phyloP scores from a whole-genome alignment of 2,797 vertebrate genomes.

The Syngnathus rostellatus region DNA sequence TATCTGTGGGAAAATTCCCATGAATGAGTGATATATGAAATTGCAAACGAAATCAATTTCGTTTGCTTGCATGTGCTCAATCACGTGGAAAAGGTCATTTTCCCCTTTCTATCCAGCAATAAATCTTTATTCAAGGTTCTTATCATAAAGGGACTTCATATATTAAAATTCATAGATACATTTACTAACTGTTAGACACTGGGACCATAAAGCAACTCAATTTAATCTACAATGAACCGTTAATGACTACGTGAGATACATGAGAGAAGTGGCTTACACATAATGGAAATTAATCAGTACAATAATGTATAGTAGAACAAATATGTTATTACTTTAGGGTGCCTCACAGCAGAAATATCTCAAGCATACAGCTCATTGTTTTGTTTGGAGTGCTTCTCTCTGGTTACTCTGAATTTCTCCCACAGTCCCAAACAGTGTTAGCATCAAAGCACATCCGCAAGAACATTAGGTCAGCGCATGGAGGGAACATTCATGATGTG shows the following conservation, averaged over 20 bases:
- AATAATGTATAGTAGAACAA: neutral
- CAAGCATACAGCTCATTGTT: too few relatives aligned
- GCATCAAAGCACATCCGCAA: too few relatives aligned
- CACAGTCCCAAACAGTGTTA: too few relatives aligned
- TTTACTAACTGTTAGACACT: conserved; percentile 57
- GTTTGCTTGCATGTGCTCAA: conserved; percentile 5
- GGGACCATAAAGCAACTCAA: conserved; percentile 55
- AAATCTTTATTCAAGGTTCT: conserved; percentile 62
- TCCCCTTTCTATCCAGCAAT: conserved; percentile 26
- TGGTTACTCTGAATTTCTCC: too few relatives aligned
- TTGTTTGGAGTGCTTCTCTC: too few relatives aligned
- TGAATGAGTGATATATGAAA: conserved; percentile 1
- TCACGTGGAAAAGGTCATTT: conserved; percentile 14
- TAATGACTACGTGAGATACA: conserved; percentile 56
- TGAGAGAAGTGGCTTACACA: neutral
- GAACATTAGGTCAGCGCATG: too few relatives aligned
- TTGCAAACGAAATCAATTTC: conserved; percentile 34
- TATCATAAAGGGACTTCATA: conserved; percentile 45
- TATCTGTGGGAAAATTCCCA: conserved; percentile 20
- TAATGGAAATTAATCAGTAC: neutral
- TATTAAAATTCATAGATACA: conserved; percentile 62
- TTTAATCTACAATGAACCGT: conserved; percentile 54
- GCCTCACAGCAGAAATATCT: neutral
- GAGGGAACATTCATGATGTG: too few relatives aligned
- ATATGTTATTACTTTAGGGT: too few relatives aligned